A percentile compares a stretch with the other conserved stretches of the same genome.
phyloP scores from a whole-genome alignment of 2,888 invertebrate genomes.

The Tyria jacobaeae region DNA sequence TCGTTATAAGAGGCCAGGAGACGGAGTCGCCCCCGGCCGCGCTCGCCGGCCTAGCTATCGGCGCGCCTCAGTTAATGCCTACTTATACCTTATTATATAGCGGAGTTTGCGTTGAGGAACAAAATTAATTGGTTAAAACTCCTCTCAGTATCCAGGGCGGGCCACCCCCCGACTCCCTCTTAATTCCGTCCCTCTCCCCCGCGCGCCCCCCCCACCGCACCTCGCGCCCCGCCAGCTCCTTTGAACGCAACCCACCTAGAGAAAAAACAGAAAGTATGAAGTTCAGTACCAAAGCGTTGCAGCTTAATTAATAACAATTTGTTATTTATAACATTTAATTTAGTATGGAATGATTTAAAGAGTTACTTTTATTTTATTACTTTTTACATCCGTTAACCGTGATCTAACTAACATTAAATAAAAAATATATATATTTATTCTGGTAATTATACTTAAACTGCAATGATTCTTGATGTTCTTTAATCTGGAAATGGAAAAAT shows the following conservation, averaged over 20 bases:
- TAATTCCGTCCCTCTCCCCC: conserved; percentile 77
- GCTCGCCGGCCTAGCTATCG: conserved; percentile 76
- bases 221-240: conserved; percentile 80
- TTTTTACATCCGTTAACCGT: too few species aligned
- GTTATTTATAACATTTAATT: conserved; percentile 18
- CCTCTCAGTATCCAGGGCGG: conserved; percentile 87
- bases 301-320: conserved; percentile 77
- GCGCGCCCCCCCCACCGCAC: conserved; percentile 59
- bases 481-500: too few species aligned
- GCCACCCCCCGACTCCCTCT: conserved; percentile 79
- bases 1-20: conserved; percentile 83
- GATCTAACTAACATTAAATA: too few species aligned
- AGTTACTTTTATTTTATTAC: not conserved
- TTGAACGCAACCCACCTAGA: conserved; percentile 87
- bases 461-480: too few species aligned
- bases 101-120: conserved; percentile 87
- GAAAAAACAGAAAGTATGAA: conserved; percentile 87
- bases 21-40: conserved; percentile 76
- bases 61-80: conserved; percentile 86
- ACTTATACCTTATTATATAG: conserved; percentile 87
- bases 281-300: conserved; percentile 75
- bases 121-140: conserved; percentile 88
- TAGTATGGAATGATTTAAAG: too few species aligned
- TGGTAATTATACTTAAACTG: too few species aligned
- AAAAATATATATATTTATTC: too few species aligned